Conservation (phyloP, 2,797 vertebrate genomes). For the Onychomys arenicola region DNA sequence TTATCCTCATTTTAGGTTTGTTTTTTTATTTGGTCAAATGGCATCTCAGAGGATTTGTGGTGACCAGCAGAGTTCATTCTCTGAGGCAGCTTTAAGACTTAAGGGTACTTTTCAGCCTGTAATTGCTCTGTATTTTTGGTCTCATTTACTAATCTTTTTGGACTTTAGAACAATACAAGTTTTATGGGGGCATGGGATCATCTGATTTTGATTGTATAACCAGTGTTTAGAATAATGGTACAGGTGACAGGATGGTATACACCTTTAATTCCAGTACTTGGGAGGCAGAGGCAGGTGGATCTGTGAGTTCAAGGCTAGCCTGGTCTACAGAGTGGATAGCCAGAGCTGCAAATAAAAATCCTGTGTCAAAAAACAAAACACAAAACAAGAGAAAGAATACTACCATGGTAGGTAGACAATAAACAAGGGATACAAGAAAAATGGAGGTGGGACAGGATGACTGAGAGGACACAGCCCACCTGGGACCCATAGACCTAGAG, state of each 20-base stretch:
- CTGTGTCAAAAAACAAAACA: no score
- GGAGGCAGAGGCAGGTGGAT: not conserved
- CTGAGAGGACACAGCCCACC: not conserved
- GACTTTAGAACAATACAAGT: not conserved
- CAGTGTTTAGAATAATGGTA: not conserved
- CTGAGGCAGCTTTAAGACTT: not conserved
- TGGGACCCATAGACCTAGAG: not conserved
- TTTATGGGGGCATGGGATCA: not conserved
- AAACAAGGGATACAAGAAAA: not conserved
- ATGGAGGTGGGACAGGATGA: not conserved
- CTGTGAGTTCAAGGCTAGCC: not conserved
- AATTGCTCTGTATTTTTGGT: conserved; percentile 8
- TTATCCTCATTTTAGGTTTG: not conserved
- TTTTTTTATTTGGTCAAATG: not conserved
- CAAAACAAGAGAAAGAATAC: not conserved
- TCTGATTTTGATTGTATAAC: not conserved
- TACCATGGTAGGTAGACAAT: not conserved
- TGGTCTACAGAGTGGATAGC: no score
- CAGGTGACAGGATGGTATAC: not conserved
- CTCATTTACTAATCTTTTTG: not conserved
- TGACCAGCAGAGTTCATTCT: not conserved
- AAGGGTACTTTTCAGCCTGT: not conserved
- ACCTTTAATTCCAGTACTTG: not conserved
- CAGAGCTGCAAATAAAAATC: not conserved
- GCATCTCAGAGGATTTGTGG: conserved; percentile 21